Evolutionary conservation across 2,797 vertebrate species (phyloP), one percentile per base, ranked within the genome.

Genomic region (Premnoplex brunnescens): DNA sequence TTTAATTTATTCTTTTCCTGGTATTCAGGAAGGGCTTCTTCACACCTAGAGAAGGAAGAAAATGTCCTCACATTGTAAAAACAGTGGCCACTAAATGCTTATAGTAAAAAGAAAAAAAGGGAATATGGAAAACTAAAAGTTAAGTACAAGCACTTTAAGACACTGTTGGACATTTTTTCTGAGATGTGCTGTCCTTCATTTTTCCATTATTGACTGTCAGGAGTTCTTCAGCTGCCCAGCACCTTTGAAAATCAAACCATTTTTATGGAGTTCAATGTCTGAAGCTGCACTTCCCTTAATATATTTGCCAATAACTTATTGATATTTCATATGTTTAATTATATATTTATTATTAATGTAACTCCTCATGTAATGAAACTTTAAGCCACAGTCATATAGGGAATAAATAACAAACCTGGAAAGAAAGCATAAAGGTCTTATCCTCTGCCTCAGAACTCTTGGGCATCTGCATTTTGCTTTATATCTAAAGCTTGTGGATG

Each of bases 1-100:
- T 89, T 95, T 67, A 51, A 89, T 91, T 85, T 97, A 85, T 95
- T 96, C 66, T 95, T 96, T 94, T 95, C 30, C 30, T 95, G 41
- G 52, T 71, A 84, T 60, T 87, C 44, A 80, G 32, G 85, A 91
- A 88, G 49, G 49, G 73, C 64, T 26, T 64, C 59, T 90, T 96
- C 79, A 84, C 32, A 87, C 44, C 28, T 88, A 63, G 83, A 93
- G 63, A 63, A 96, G 76, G 58, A 93, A 81, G 55, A 88, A 91
- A 86, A 86, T 67, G 95, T 86, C 54, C 34, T 94, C 51, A 60
- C 3, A 3, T 34, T 81, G 72, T 93, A 37, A 26, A 46, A 82
- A 44, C 4, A 56, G 28, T 51, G 51, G 10, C 28, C n/a, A 34
- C 14, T 54, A 75, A 90, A 78, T 41, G 8, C 26, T 89, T 58